Percentiles rank a stretch among this genome's conserved stretches.
These are phyloP conservation scores for Novumbra hubbsi DNA, from an alignment of 2,797 vertebrate species.

Conservation along the genomic window DNA sequence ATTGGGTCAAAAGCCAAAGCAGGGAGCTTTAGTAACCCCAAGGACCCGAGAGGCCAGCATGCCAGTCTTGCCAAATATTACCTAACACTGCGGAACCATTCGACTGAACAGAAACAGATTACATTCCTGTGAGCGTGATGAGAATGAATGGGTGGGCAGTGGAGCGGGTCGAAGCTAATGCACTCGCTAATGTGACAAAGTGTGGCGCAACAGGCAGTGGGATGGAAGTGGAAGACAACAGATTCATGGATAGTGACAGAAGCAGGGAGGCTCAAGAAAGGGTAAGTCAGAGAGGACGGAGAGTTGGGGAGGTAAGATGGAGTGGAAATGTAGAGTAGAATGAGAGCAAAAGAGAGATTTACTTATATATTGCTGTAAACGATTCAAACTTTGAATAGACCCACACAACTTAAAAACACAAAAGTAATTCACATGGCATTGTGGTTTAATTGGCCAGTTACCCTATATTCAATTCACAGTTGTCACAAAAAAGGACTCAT, in stretches of 20 bases:
- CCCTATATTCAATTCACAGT: background rate
- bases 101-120: conserved; percentile 10
- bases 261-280: conserved; percentile 18
- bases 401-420: background rate
- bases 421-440: background rate
- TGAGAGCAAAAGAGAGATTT: background rate
- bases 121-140: background rate
- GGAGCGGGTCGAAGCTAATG: conserved; percentile 49
- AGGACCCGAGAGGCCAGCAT: background rate
- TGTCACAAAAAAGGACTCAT: no score
- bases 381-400: background rate
- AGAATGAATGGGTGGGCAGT: conserved; percentile 25
- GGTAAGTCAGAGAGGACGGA: conserved; percentile 13
- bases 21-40: background rate
- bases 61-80: background rate
- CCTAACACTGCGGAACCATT: background rate
- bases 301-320: background rate
- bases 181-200: conserved; percentile 59
- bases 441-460: background rate
- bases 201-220: conserved; percentile 45
- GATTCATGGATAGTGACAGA: conserved; percentile 33
- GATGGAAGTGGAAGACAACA: conserved; percentile 37
- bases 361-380: background rate
- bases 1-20: background rate
- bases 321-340: background rate